Percentiles rank a stretch among this genome's conserved stretches.
Evolutionary conservation across 1,140 invertebrate genomes (phyloP).

Genomic region (Drosophila elegans): DNA sequence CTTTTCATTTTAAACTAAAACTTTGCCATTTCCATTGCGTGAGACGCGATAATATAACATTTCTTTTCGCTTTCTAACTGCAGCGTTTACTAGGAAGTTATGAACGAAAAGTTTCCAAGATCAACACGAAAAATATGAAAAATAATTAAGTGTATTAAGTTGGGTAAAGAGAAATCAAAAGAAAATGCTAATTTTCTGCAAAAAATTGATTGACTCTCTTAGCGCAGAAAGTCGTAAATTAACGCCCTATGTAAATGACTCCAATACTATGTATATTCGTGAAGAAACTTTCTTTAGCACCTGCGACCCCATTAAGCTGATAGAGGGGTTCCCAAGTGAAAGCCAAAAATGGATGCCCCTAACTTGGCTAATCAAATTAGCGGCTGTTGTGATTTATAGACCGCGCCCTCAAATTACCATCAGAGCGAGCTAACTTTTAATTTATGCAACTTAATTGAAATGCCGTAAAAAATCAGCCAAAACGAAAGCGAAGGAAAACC

Average conservation of each 20-base stretch:
- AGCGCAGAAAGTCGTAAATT: conserved; percentile 28
- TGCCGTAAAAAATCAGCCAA: conserved; percentile 48
- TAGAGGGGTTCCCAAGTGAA: conserved; percentile 25
- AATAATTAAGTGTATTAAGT: conserved; percentile 35
- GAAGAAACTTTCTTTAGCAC: conserved; percentile 30
- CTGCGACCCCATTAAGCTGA: conserved; percentile 49
- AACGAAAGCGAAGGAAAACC: conserved; percentile 22
- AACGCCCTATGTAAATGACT: conserved; percentile 35
- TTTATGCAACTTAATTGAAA: conserved; percentile 67
- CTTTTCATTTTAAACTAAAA: conserved; percentile 40
- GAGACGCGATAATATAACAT: conserved; percentile 51
- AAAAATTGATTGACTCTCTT: conserved; percentile 21
- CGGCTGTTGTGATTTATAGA: conserved; percentile 57
- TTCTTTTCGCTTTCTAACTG: conserved; percentile 9
- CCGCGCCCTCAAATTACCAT: conserved; percentile 20
- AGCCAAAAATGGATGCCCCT: conserved; percentile 41
- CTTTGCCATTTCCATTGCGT: conserved; percentile 68
- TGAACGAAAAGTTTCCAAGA: conserved; percentile 17
- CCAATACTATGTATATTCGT: conserved; percentile 11
- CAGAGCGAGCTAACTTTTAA: conserved; percentile 45
- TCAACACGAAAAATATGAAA: conserved; percentile 3
- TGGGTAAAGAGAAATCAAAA: not conserved
- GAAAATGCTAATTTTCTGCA: conserved; percentile 26
- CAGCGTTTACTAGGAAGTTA: conserved; percentile 9
- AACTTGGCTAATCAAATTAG: conserved; percentile 62